Evolutionary conservation across 2,797 vertebrate genomes (phyloP).

Genomic region (Cyclopterus lumpus): DNA sequence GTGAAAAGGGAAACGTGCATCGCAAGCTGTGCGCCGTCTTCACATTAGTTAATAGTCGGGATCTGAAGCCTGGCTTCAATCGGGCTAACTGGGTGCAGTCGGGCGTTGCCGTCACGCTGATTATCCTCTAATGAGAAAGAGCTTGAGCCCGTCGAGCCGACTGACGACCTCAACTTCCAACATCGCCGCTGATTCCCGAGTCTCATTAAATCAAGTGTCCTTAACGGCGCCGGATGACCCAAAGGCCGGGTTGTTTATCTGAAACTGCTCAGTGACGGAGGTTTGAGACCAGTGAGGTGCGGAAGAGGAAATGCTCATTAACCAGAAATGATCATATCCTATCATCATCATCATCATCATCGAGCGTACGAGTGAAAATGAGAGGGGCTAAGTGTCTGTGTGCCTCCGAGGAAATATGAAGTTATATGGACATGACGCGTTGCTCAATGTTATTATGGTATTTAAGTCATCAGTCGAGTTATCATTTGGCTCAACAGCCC

Average conservation of each 20-base stretch:
- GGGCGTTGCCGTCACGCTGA: slow-evolving; percentile 22
- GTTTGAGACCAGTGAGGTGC: slow-evolving; percentile 17
- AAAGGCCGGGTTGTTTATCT: slow-evolving; percentile 33
- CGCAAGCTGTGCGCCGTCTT: background rate
- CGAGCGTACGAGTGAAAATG: slow-evolving; percentile 1
- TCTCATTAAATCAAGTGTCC: slow-evolving; percentile 44
- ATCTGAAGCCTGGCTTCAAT: slow-evolving; percentile 36
- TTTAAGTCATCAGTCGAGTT: background rate
- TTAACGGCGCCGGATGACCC: slow-evolving; percentile 6
- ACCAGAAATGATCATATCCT: slow-evolving; percentile 18
- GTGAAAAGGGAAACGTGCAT: background rate
- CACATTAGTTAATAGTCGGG: slow-evolving; percentile 12
- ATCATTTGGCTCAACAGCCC: background rate
- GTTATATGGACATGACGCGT: background rate
- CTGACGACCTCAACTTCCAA: slow-evolving; percentile 9
- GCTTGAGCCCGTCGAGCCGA: slow-evolving; percentile 17
- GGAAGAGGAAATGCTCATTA: slow-evolving; percentile 33
- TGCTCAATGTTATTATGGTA: slow-evolving; percentile 7
- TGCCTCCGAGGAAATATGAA: slow-evolving; percentile 10
- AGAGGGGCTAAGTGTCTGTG: background rate
- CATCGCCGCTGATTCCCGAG: slow-evolving; percentile 5
- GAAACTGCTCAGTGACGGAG: slow-evolving; percentile 12
- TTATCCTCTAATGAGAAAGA: slow-evolving; percentile 38
- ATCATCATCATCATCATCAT: background rate
- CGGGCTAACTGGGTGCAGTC: slow-evolving; percentile 24